Base-by-base conservation (phyloP, 2,113 vertebrate genomes). In the Lichenostomus cassidix region DNA sequence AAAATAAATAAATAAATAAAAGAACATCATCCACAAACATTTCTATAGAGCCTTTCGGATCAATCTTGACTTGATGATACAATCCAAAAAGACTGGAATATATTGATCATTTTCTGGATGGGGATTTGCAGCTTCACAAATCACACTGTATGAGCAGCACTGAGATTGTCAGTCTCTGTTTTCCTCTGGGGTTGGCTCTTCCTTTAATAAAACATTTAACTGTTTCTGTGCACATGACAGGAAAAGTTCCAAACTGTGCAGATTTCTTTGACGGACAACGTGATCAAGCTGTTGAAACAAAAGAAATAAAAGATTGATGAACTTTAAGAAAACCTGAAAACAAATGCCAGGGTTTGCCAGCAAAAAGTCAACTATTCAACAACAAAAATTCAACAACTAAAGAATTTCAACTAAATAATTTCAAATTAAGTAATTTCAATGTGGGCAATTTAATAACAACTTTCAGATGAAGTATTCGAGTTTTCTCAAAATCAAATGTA, bases 191-290 rank as follows among this genome's bases (percentile, higher is more conserved):
- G 70, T 20, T 46, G 97, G 89, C 33, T 98, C 97, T 18, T 98
- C 98, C 37, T 97, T 97, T 85, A 98, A 94, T 55, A 98, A 95
- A 76, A 96, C 63, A 19, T 92, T 96, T 83, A 98, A 91, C 83
- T 98, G 98, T 69, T 98, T 98, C 93, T 98, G 98, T 35, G 98
- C 98, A 81, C 98, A 98, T 24, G 98, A 98, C n/a, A 98, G 97
- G 96, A 98, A 98, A 44, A 98, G 97, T 90, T 98, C 98, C 98
- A 98, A 95, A 86, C 98, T 98, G 86, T 96, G 97, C 35, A 98
- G 97, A 96, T 97, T 98, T 90, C 98, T 97, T 63, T 98, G 98
- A 39, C 96, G 98, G 50, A 97, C 94, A 67, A 97, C 96, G 92
- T 98, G 96, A 93, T 98, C 98, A 50, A 98, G 97, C 98, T 98